Evolutionary conservation across 2,113 vertebrate genomes (phyloP), one percentile per base, ranked within the genome.

Genomic region (Tenrec ecaudatus): DNA sequence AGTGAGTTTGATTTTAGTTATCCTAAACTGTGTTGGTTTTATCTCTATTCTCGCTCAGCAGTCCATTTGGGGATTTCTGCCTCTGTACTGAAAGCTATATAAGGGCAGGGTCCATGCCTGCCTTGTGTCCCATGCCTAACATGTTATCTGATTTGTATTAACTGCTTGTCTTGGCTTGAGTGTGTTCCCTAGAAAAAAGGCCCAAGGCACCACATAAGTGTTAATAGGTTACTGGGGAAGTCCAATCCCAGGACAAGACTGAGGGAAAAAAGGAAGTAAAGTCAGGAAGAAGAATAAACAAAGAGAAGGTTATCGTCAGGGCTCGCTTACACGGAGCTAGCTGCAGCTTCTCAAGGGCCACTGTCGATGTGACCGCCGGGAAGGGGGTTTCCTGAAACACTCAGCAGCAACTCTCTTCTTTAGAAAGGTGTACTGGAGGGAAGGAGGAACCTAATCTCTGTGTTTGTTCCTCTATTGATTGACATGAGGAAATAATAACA

Each of bases 221-320:
- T 11, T 43, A 89, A 76, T 88, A 87, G 75, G 85, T 84, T 62
- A 36, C 3, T 27, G 15, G 6, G 47, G 17, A 64, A 11, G 31
- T n/a, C 29, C 23, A 62, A 5, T 57, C 23, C 11, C 7, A 31
- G 22, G 20, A 38, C 19, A 91, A 60, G 60, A 78, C 62, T 23
- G 3, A 87, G 77, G 47, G 3, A 31, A 79, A 33, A 79, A 93
- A 33, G 23, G 84, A 83, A 84, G 43, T 27, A n/a, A 88, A 87
- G 25, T 69, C 40, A 89, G 36, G 47, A 92, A 88, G 36, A 23
- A 83, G 68, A 27, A 94, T 2, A 87, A 57, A 64, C 64, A 88
- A 95, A 62, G 40, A 36, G 8, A 69, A 92, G 62, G 31, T 53
- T 62, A 86, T 1, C 29, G 25, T n/a, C 22, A 25, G 33, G 14